These are phyloP conservation scores for Stichodactyla helianthus DNA, from an alignment of 64 coral and sea anemone genomes.

Conservation along the genomic window DNA sequence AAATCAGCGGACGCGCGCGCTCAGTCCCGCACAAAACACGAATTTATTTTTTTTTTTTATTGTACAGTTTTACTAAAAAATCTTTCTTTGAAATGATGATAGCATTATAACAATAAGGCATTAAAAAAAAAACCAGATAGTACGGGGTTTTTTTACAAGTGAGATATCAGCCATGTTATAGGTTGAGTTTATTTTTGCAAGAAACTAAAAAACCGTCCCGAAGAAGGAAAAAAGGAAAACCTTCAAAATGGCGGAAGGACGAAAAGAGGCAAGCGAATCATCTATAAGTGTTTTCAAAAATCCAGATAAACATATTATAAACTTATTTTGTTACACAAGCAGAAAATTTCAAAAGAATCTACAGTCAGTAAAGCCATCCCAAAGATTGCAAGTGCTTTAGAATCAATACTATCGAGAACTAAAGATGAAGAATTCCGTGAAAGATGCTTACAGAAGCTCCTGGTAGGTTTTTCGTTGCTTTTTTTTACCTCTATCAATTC, in stretches of 20 bases:
- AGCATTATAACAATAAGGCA: not conserved
- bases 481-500: not conserved
- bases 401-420: not conserved
- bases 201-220: too few species aligned
- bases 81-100: not conserved
- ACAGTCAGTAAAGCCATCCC: not conserved
- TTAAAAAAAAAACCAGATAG: not conserved
- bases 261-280: not conserved
- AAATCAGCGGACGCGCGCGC: not conserved
- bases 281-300: not conserved
- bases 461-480: not conserved
- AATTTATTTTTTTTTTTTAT: not conserved
- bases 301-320: not conserved
- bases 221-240: not conserved
- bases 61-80: too few species aligned
- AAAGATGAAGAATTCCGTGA: constrained; percentile 3
- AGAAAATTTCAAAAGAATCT: not conserved
- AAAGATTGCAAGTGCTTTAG: constrained; percentile 5
- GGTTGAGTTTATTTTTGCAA: too few species aligned
- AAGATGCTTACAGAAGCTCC: constrained; percentile 1
- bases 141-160: too few species aligned
- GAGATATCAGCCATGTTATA: too few species aligned
- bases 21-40: not conserved
- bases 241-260: not conserved
- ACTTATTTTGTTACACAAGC: not conserved